Evolutionary conservation across 1,140 invertebrate species (phyloP).

Genomic region (Bacillus rossius): DNA sequence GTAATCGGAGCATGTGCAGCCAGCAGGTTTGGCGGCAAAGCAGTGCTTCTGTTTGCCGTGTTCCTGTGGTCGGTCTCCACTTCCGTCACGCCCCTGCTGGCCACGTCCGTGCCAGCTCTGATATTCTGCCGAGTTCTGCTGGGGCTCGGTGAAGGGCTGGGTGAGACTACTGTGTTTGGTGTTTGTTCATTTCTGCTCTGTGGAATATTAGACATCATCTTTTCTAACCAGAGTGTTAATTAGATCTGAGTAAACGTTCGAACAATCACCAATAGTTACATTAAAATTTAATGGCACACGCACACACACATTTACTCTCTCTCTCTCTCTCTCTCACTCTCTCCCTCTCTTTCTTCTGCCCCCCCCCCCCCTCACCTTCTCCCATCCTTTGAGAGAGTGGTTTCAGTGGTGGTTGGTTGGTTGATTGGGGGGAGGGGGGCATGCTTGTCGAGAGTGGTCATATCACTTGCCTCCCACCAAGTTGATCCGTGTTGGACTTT

Average conservation of each 20-base stretch:
- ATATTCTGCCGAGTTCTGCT: slow-evolving; percentile 60
- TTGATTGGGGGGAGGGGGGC: too few species aligned
- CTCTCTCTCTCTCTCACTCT: too few species aligned
- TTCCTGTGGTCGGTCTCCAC: slow-evolving; percentile 72
- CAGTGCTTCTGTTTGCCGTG: slow-evolving; percentile 62
- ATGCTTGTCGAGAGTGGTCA: too few species aligned
- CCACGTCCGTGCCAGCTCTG: slow-evolving; percentile 55
- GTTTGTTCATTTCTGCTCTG: too few species aligned
- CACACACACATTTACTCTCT: too few species aligned
- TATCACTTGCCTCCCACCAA: too few species aligned
- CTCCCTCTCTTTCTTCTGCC: too few species aligned
- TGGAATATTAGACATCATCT: too few species aligned
- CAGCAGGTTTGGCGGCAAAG: slow-evolving; percentile 65
- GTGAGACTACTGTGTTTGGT: too few species aligned
- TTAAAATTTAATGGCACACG: not conserved
- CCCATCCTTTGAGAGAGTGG: not conserved
- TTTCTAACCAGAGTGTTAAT: too few species aligned
- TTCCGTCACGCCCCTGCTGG: slow-evolving; percentile 62
- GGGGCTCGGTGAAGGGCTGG: slow-evolving; percentile 68
- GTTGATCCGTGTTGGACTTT: too few species aligned
- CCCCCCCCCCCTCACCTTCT: not conserved
- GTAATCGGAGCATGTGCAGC: slow-evolving; percentile 66
- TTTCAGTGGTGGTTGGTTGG: not conserved
- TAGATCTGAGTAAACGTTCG: too few species aligned
- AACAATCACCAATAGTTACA: not conserved